These are phyloP conservation scores for Platorchestia sp. DNA, from an alignment of 1,140 invertebrate species.

Conservation along the genomic window DNA sequence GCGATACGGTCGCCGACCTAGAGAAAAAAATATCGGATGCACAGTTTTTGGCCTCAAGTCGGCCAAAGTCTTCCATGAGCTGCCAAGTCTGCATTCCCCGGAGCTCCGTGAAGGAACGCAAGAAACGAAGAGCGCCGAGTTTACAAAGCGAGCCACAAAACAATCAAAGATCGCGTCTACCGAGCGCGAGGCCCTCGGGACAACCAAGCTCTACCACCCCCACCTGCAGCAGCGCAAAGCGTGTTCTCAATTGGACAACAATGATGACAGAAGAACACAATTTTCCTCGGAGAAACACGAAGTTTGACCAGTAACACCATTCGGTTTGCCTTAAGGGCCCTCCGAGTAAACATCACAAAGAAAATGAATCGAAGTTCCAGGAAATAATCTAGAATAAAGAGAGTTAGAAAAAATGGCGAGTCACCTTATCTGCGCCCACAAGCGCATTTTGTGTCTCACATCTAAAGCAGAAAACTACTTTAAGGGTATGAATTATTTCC, in stretches of 20 bases:
- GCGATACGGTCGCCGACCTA: no score
- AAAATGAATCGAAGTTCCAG: neutral
- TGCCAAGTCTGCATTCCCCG: neutral
- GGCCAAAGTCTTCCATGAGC: neutral
- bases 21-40: neutral
- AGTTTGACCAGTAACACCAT: neutral
- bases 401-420: neutral
- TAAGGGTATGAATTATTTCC: no score
- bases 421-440: no score
- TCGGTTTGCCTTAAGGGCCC: neutral
- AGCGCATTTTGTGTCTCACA: no score
- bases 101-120: neutral
- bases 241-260: neutral
- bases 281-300: neutral
- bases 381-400: neutral
- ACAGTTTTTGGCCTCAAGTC: neutral
- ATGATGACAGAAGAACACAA: neutral
- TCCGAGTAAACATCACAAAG: neutral
- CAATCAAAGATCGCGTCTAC: neutral
- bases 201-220: neutral
- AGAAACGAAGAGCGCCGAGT: neutral
- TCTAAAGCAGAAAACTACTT: no score
- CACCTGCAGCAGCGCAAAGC: neutral
- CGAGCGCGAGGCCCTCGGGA: neutral
- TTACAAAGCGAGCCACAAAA: neutral